Evolutionary conservation across 1,140 invertebrate genomes (phyloP).

Genomic region (Platorchestia sp.): DNA sequence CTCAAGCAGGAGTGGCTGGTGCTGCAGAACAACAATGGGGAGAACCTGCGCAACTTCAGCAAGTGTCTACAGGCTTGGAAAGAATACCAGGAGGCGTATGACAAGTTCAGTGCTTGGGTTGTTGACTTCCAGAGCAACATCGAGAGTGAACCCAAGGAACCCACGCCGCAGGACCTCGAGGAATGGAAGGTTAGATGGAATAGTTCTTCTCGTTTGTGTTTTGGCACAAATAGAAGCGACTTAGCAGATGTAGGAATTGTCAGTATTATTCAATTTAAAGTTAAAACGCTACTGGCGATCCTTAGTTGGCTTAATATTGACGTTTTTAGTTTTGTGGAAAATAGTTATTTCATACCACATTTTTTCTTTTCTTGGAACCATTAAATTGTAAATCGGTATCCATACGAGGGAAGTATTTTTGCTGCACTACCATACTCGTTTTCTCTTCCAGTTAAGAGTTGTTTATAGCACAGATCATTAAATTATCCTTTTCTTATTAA

Average conservation of each 20-base stretch:
- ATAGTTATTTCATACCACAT: no score
- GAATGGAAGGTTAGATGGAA: slow-evolving; percentile 76
- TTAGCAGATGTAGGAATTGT: background rate
- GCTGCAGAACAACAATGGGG: slow-evolving; percentile 84
- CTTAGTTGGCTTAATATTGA: no score
- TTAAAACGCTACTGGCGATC: no score
- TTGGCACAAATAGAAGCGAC: background rate
- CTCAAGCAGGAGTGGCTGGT: slow-evolving; percentile 89
- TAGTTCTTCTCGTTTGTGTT: background rate
- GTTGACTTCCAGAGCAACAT: slow-evolving; percentile 85
- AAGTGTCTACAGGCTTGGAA: slow-evolving; percentile 89
- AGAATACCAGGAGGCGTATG: slow-evolving; percentile 83
- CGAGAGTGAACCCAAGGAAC: slow-evolving; percentile 78
- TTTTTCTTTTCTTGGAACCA: no score
- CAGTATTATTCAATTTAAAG: no score
- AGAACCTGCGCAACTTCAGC: slow-evolving; percentile 82
- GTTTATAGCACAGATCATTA: background rate
- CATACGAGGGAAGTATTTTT: background rate
- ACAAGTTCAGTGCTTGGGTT: slow-evolving; percentile 80
- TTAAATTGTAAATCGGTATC: background rate
- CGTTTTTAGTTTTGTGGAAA: no score
- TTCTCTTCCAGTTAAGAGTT: background rate
- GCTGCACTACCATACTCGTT: background rate
- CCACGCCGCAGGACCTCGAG: slow-evolving; percentile 81
- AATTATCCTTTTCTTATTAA: background rate